phyloP scores from a whole-genome alignment of 2,797 vertebrate genomes.

The Sciurus carolinensis region DNA sequence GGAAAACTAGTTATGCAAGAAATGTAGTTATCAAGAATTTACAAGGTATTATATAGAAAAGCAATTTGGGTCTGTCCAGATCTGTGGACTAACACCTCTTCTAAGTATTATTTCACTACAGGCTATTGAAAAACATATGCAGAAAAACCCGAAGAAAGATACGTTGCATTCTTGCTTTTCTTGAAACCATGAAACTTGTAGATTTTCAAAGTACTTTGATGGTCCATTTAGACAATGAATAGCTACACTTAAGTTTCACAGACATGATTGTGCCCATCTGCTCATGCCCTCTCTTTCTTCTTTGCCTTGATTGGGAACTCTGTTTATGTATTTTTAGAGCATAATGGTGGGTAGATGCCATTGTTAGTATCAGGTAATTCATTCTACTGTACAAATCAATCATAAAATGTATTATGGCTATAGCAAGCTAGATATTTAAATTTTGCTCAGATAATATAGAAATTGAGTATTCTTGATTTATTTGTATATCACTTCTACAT shows the following conservation, averaged over 20 bases:
- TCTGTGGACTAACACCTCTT: not conserved
- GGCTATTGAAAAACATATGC: not conserved
- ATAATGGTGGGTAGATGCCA: not conserved
- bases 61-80: not conserved
- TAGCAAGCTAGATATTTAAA: not conserved
- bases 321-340: not conserved
- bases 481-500: not conserved
- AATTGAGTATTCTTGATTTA: not conserved
- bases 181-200: not conserved
- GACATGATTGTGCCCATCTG: not conserved
- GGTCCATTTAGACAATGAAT: not conserved
- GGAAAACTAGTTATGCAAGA: not conserved
- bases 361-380: not conserved
- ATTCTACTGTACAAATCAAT: not conserved
- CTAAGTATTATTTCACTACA: not conserved
- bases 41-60: not conserved
- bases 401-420: not conserved
- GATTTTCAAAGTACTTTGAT: not conserved
- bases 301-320: not conserved
- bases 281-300: not conserved
- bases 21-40: not conserved
- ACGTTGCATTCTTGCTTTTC: not conserved
- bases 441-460: not conserved
- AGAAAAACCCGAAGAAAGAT: not conserved
- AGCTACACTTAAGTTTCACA: not conserved